Conservation (phyloP, 1,140 invertebrate genomes). For the Bombus cullumanus region DNA sequence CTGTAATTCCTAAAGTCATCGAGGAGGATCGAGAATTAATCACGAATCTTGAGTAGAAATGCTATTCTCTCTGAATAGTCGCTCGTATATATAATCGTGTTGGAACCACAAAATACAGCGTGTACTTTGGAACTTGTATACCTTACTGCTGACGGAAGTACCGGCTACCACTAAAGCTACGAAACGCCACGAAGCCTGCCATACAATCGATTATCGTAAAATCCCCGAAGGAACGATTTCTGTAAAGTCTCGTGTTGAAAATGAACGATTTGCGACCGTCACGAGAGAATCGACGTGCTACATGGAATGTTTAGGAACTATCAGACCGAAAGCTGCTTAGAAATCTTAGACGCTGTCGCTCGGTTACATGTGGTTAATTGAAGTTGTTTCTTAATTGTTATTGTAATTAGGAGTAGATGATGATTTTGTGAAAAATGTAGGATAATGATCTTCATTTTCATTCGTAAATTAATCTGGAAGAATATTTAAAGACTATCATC, state of each 20-base stretch:
- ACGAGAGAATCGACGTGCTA: background rate
- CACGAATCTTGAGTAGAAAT: background rate
- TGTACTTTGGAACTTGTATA: slow-evolving; percentile 35
- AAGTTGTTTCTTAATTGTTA: background rate
- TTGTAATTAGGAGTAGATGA: background rate
- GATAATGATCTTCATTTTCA: too few species aligned
- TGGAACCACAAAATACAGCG: slow-evolving; percentile 15
- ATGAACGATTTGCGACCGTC: background rate
- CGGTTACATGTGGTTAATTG: background rate
- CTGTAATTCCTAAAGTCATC: too few species aligned
- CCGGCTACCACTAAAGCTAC: slow-evolving; percentile 45
- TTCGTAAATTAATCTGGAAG: too few species aligned
- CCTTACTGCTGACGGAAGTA: slow-evolving; percentile 52
- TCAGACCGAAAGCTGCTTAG: background rate
- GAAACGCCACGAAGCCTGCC: slow-evolving; percentile 7
- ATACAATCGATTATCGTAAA: slow-evolving; percentile 40
- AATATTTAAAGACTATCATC: too few species aligned
- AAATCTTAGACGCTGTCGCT: background rate
- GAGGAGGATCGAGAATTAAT: background rate
- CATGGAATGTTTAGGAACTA: background rate
- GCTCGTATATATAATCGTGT: background rate
- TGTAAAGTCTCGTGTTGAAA: background rate
- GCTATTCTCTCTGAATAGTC: background rate
- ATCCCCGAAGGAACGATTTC: slow-evolving; percentile 17
- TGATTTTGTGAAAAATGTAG: background rate